These are phyloP conservation scores for Paratilapia polleni DNA, from an alignment of 2,113 vertebrate genomes.

Conservation along the genomic window DNA sequence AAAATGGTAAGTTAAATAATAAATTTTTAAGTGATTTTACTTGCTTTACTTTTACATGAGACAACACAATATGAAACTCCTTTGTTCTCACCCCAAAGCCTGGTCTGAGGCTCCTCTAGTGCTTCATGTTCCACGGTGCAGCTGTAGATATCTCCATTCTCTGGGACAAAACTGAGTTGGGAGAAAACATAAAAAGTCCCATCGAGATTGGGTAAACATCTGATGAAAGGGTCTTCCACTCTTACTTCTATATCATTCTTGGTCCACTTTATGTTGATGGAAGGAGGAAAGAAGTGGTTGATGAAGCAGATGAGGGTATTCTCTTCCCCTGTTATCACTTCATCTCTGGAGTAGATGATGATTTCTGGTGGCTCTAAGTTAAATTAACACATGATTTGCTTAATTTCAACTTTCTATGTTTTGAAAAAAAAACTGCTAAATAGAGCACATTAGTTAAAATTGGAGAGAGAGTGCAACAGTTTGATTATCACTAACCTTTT, in stretches of 20 bases:
- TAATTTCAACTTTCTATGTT: fast-evolving
- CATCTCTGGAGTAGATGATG: conserved; percentile 31
- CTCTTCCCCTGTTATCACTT: conserved; percentile 4
- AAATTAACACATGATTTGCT: not conserved
- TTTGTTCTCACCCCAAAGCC: conserved; percentile 42
- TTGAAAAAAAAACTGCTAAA: not conserved
- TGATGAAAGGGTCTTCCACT: not conserved
- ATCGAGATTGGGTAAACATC: conserved; percentile 10
- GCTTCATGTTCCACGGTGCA: conserved; percentile 50
- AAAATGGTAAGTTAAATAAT: fast-evolving
- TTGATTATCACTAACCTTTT: not conserved
- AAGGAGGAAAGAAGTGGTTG: conserved; percentile 34
- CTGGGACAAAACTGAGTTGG: conserved; percentile 24
- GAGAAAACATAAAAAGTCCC: conserved; percentile 27
- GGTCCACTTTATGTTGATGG: conserved; percentile 40
- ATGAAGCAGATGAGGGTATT: conserved; percentile 57
- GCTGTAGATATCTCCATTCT: conserved; percentile 46
- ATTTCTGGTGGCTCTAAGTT: conserved; percentile 29
- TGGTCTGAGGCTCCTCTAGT: conserved; percentile 5
- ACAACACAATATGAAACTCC: fast-evolving
- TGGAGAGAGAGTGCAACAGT: not conserved
- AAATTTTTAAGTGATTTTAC: fast-evolving
- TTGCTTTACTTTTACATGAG: too few species aligned
- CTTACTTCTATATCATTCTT: conserved; percentile 29
- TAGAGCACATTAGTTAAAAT: not conserved